phyloP scores from a whole-genome alignment of 2,797 vertebrate species.

The Rhynchotus rufescens region DNA sequence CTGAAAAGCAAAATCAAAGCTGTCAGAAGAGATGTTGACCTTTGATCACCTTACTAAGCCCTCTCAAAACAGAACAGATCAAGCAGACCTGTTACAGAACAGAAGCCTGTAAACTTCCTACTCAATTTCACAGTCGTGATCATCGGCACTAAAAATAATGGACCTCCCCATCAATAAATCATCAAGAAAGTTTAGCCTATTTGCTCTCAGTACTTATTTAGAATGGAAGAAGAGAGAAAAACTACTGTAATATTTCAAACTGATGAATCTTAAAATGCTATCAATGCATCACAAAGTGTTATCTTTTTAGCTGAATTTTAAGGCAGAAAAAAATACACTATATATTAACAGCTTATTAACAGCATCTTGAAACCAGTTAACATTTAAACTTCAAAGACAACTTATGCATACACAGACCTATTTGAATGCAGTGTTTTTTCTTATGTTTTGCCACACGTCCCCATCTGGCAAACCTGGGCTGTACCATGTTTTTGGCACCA shows the following conservation, averaged over 20 bases:
- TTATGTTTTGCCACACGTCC: background rate
- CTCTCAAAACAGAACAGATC: background rate
- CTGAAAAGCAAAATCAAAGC: background rate
- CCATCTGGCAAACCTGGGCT: background rate
- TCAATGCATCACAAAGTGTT: background rate
- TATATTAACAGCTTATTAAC: background rate
- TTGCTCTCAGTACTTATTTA: background rate
- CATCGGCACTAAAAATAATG: constrained; percentile 9
- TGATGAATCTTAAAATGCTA: background rate
- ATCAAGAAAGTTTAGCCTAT: rapidly evolving
- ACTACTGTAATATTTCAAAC: background rate
- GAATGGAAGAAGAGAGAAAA: background rate
- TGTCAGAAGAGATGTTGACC: background rate
- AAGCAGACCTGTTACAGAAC: background rate
- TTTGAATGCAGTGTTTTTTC: background rate
- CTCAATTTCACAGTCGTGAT: background rate
- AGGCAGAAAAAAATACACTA: background rate
- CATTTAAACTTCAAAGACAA: background rate
- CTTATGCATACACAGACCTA: background rate
- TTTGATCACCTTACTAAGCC: background rate
- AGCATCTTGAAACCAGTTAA: background rate
- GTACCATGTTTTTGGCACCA: background rate
- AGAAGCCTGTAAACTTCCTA: background rate
- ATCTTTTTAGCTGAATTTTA: background rate
- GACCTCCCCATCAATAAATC: background rate